Percentiles rank a stretch among this genome's conserved stretches.
Evolutionary conservation across 2,113 vertebrate genomes (phyloP).

Genomic region (Mionectes macconnelli): DNA sequence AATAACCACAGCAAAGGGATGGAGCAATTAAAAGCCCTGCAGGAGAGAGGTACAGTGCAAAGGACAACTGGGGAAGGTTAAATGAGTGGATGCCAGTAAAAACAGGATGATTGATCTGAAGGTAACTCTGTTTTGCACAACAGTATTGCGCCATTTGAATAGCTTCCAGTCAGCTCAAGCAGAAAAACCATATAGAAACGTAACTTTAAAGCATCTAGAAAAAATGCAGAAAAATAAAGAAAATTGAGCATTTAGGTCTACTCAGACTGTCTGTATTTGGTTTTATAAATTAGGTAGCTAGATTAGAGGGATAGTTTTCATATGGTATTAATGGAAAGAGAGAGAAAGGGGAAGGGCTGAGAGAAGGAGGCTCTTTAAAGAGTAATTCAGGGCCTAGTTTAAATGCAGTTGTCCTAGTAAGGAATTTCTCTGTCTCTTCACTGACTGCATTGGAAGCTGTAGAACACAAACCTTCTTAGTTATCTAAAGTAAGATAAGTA

Average conservation of each 20-base stretch:
- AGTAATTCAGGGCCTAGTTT: neutral
- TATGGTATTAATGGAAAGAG: neutral
- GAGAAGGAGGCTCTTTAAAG: neutral
- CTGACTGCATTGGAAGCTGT: neutral
- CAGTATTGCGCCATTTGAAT: neutral
- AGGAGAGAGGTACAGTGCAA: neutral
- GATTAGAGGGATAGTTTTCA: neutral
- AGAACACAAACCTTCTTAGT: neutral
- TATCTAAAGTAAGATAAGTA: neutral
- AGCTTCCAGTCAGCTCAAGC: neutral
- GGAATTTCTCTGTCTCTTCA: neutral
- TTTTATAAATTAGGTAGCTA: neutral
- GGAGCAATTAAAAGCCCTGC: neutral
- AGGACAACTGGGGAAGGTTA: neutral
- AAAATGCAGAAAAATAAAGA: neutral
- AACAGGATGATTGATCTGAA: neutral
- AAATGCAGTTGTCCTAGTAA: neutral
- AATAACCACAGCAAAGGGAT: neutral
- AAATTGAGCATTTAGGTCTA: neutral
- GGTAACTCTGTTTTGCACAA: neutral
- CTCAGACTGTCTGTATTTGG: neutral
- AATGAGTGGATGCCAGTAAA: neutral
- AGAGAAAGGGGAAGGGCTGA: neutral
- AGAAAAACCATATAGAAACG: neutral
- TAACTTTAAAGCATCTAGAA: neutral